A percentile compares a stretch with the other conserved stretches of the same genome.
phyloP scores from a whole-genome alignment of 2,888 invertebrate genomes.

The Leptinotarsa tumamoca region DNA sequence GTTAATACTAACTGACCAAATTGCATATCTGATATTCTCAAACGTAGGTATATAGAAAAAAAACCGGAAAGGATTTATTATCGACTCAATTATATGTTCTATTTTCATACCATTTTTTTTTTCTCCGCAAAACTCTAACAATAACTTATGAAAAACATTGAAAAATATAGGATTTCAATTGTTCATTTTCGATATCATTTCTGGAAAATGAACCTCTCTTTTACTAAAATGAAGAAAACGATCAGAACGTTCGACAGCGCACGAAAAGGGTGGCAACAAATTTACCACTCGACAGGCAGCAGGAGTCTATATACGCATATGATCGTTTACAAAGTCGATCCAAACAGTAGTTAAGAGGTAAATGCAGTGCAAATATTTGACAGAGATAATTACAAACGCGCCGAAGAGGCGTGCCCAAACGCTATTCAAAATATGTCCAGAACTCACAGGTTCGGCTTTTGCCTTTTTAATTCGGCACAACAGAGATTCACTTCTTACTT shows the following conservation, averaged over 20 bases:
- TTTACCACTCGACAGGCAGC: constrained; percentile 36
- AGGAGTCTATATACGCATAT: constrained; percentile 47
- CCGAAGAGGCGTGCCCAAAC: constrained; percentile 61
- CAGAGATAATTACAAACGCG: constrained; percentile 66
- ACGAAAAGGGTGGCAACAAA: constrained; percentile 44
- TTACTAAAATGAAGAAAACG: constrained; percentile 44
- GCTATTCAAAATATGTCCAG: constrained; percentile 39
- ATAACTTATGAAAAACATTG: too few species aligned
- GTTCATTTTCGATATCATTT: too few species aligned
- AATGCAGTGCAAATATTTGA: constrained; percentile 66
- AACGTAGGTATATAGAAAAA: too few species aligned
- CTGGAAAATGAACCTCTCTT: too few species aligned
- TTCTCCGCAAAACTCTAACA: too few species aligned
- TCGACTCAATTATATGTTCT: too few species aligned
- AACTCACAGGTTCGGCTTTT: constrained; percentile 18
- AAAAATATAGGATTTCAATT: too few species aligned
- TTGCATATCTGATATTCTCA: too few species aligned
- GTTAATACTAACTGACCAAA: too few species aligned
- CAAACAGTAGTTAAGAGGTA: constrained; percentile 65
- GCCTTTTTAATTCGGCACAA: background rate
- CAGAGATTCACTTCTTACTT: too few species aligned
- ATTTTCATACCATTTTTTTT: too few species aligned
- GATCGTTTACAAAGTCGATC: constrained; percentile 59
- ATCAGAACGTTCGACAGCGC: constrained; percentile 54
- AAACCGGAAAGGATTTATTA: too few species aligned